phyloP scores from a whole-genome alignment of 2,113 vertebrate species.

The Furnarius figulus region DNA sequence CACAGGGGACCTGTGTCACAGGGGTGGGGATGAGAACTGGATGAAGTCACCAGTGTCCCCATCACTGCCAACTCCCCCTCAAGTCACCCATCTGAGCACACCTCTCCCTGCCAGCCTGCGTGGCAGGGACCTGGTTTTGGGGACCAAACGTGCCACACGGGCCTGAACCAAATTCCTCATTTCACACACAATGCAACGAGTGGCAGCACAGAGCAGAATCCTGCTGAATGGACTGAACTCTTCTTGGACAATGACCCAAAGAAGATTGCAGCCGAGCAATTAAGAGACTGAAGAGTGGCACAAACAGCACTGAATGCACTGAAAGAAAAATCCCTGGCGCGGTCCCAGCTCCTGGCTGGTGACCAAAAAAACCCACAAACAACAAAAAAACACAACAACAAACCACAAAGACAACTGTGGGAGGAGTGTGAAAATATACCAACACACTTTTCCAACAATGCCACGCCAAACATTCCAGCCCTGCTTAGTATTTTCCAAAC shows the following conservation, averaged over 20 bases:
- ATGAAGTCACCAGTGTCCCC: neutral
- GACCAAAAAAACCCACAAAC: conserved; percentile 34
- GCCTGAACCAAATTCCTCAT: neutral
- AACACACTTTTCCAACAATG: neutral
- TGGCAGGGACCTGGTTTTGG: fast-evolving
- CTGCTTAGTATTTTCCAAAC: neutral
- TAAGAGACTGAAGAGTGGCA: conserved; percentile 20
- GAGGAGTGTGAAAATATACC: conserved; percentile 4
- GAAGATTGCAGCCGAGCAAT: neutral
- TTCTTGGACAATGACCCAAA: conserved; percentile 7
- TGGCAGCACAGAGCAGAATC: neutral
- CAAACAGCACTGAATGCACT: neutral
- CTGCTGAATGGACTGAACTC: neutral
- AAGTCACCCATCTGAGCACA: neutral
- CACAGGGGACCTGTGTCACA: neutral
- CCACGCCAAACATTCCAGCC: neutral
- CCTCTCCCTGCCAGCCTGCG: neutral
- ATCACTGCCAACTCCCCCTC: neutral
- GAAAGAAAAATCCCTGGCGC: conserved; percentile 41
- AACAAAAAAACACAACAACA: neutral
- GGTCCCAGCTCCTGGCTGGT: conserved; percentile 9
- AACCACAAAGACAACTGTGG: conserved; percentile 36
- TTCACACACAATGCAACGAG: neutral
- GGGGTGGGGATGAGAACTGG: neutral
- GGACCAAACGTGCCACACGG: neutral